Evolutionary conservation across 2,113 vertebrate genomes (phyloP).

Genomic region (Rhipidura dahli): DNA sequence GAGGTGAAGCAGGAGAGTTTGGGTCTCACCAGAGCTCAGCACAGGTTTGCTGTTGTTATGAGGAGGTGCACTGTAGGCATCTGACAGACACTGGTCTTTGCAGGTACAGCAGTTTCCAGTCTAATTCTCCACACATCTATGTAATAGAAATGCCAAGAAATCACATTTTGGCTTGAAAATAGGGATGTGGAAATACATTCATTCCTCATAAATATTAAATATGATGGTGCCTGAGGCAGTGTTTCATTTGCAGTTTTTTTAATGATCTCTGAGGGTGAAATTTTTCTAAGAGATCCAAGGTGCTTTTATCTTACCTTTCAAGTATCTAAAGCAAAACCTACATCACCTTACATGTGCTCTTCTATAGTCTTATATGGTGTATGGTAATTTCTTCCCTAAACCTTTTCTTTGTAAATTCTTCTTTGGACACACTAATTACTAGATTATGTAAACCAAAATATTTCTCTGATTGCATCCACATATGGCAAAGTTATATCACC

Average conservation of each 20-base stretch:
- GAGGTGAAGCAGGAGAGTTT: background rate
- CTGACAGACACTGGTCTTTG: background rate
- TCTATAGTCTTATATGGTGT: background rate
- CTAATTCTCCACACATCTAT: background rate
- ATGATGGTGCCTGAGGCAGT: background rate
- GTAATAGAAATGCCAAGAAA: background rate
- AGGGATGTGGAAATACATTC: background rate
- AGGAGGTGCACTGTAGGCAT: accelerated
- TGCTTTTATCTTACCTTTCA: background rate
- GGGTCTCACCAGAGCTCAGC: background rate
- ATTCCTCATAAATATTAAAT: background rate
- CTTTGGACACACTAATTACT: background rate
- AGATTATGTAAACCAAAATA: accelerated
- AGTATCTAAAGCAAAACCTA: background rate
- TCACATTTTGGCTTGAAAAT: background rate
- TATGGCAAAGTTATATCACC: background rate
- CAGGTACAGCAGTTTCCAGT: background rate
- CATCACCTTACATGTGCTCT: background rate
- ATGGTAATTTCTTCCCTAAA: background rate
- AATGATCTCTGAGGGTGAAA: background rate
- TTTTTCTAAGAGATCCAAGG: background rate
- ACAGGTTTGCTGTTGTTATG: background rate
- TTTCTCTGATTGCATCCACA: background rate
- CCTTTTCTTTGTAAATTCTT: background rate
- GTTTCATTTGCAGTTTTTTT: background rate